Percentiles rank a stretch among this genome's conserved stretches.
phyloP scores from a whole-genome alignment of 2,797 vertebrate species.

The Hypotaenidia okinawae region DNA sequence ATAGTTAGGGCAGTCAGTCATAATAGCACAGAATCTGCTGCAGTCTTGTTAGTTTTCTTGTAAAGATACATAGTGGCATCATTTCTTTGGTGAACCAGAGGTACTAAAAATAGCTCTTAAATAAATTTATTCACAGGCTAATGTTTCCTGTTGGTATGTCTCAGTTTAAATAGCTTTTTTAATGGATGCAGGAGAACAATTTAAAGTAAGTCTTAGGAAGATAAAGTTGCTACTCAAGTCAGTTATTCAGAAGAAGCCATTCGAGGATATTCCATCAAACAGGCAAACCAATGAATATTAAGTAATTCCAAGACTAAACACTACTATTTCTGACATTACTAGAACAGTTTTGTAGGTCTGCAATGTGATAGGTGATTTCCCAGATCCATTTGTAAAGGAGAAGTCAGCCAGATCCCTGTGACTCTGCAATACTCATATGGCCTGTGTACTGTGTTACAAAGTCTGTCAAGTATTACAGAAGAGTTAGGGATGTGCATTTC shows the following conservation, averaged over 20 bases:
- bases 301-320: neutral
- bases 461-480: neutral
- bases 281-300: neutral
- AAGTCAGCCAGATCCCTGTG: neutral
- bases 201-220: neutral
- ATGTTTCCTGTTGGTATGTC: neutral
- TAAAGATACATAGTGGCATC: neutral
- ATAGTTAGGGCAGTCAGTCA: neutral
- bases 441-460: neutral
- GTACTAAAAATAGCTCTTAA: neutral
- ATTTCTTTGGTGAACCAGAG: neutral
- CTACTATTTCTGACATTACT: neutral
- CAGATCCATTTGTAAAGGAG: neutral
- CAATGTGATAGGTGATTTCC: neutral
- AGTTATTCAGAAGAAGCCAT: neutral
- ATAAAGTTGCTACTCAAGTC: neutral
- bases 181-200: neutral
- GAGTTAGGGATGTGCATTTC: neutral
- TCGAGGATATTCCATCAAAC: neutral
- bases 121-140: neutral
- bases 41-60: neutral
- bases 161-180: neutral
- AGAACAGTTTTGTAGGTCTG: neutral
- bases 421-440: no score
- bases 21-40: neutral